Conservation (phyloP, 2,113 vertebrate genomes). For the Rostratula benghalensis region DNA sequence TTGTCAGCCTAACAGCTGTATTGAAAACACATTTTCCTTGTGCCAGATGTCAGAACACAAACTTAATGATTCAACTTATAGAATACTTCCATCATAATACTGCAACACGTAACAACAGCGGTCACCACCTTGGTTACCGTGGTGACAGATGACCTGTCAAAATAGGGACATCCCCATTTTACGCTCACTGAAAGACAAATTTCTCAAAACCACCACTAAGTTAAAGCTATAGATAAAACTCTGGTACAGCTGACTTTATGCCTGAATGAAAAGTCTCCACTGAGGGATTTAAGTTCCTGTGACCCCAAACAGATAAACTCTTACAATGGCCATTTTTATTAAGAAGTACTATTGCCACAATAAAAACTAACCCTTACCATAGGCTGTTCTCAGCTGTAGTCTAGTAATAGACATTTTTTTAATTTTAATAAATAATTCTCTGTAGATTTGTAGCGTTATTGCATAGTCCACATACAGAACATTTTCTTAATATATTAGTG, state of each 20-base stretch:
- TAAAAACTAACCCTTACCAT: neutral
- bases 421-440: neutral
- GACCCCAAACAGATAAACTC: neutral
- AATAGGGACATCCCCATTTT: neutral
- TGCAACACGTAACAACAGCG: neutral
- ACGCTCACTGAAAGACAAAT: neutral
- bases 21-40: neutral
- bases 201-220: neutral
- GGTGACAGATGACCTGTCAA: neutral
- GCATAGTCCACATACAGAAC: accelerated
- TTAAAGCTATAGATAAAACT: neutral
- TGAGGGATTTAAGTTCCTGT: neutral
- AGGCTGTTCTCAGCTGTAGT: neutral
- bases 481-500: neutral
- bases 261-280: neutral
- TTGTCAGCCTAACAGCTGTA: neutral
- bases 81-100: neutral
- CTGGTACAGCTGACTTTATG: neutral
- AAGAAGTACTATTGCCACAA: neutral
- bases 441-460: neutral
- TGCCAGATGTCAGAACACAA: neutral
- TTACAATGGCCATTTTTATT: neutral
- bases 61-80: neutral
- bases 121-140: neutral
- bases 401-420: neutral